These are phyloP conservation scores for Mixornis gularis DNA, from an alignment of 2,113 vertebrate genomes.

Conservation along the genomic window DNA sequence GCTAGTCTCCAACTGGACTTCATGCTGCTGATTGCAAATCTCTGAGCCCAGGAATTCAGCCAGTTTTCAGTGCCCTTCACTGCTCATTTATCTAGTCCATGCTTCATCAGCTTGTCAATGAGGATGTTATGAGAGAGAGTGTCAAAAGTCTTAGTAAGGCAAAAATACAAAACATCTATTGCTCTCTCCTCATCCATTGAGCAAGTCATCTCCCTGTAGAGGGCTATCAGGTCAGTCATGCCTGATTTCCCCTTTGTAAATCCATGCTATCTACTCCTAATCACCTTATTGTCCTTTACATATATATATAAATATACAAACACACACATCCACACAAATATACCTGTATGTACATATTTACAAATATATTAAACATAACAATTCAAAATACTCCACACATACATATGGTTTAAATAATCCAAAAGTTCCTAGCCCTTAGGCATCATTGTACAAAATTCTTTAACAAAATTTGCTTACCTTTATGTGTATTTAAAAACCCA, in stretches of 20 bases:
- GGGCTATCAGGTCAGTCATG: neutral
- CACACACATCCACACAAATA: rapidly evolving
- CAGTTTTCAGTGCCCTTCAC: neutral
- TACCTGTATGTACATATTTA: neutral
- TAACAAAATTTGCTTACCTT: neutral
- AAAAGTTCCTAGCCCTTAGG: neutral
- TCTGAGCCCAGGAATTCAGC: neutral
- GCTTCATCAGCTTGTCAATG: neutral
- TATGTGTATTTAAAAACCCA: neutral
- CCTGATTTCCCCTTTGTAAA: neutral
- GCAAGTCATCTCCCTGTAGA: neutral
- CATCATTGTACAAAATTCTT: neutral
- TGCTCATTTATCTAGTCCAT: neutral
- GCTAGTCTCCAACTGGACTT: neutral
- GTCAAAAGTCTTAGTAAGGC: neutral
- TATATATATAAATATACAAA: rapidly evolving
- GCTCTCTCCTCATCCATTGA: neutral
- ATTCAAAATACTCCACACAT: neutral
- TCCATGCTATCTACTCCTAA: neutral
- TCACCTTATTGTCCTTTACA: neutral
- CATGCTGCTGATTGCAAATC: neutral
- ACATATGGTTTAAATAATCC: neutral
- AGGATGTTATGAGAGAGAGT: neutral
- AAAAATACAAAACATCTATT: neutral
- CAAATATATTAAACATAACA: neutral